phyloP scores from a whole-genome alignment of 2,113 vertebrate species.

The Corvus hawaiiensis region DNA sequence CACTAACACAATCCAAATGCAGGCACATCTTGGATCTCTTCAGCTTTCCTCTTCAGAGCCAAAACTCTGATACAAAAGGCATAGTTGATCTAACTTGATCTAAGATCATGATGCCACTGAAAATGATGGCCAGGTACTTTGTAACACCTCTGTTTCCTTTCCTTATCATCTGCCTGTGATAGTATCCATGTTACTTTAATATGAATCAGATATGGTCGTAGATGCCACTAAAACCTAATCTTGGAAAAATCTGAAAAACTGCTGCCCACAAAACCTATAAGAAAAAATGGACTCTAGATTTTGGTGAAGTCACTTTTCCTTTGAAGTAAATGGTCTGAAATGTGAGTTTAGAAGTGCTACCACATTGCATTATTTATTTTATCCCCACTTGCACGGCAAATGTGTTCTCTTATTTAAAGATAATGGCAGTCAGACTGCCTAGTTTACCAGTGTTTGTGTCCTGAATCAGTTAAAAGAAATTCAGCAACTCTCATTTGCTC shows the following conservation, averaged over 20 bases:
- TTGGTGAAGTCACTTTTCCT: not conserved
- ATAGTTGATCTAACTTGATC: not conserved
- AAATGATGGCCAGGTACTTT: accelerated
- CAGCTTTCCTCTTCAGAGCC: not conserved
- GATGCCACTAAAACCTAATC: not conserved
- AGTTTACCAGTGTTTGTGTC: not conserved
- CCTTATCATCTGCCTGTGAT: not conserved
- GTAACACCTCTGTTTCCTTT: not conserved
- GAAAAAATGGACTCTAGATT: not conserved
- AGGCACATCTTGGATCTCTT: not conserved
- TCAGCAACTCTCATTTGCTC: not conserved
- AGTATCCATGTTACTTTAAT: not conserved
- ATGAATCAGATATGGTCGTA: not conserved
- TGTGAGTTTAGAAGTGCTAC: not conserved
- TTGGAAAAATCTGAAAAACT: not conserved
- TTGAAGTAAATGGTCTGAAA: not conserved
- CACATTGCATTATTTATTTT: not conserved
- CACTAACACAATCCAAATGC: not conserved
- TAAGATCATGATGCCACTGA: not conserved
- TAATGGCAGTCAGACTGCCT: not conserved
- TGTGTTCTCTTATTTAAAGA: not conserved
- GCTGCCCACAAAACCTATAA: not conserved
- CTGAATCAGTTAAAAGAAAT: not conserved
- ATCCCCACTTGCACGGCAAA: not conserved
- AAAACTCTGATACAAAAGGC: not conserved